Evolutionary conservation across 2,888 invertebrate genomes (phyloP), one percentile per base, ranked within the genome.

Genomic region (Sphaerophoria rueppellii): DNA sequence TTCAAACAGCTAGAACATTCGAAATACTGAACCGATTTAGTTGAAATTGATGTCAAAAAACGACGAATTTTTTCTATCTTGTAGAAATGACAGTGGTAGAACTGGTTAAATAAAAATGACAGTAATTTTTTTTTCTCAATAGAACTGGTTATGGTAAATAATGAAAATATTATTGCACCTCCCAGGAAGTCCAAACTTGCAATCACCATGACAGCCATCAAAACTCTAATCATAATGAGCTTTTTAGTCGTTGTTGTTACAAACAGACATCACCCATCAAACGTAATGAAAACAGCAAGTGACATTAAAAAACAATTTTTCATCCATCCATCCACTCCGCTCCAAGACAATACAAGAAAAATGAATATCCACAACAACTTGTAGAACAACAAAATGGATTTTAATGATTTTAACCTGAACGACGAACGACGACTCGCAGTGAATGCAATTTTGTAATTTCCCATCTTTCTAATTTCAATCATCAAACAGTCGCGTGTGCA

Each of bases 381-480:
- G 54, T 32, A 16, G 6, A 24, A n/a, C 34, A 35, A 4, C n/a
- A 14, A 48, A 63, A 11, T 3, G 14, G 14, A 12, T 65, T 34
- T 35, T 65, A 48, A 35, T 63, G 9, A 48, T 69, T 34, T 60
- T 37, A 24, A 34, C 5, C 16, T 58, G 55, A 37, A 46, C 54
- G 4, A 43, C 40, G 9, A 40, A 65, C 37, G 50, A 48, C 52
- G 24, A 24, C 24, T 40, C 65, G 57, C 65, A 52, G 60, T 75
- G 69, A 79, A 75, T 83, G 83, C 80, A 83, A 83, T 83, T 80
- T 75, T 80, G 75, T 67, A 50, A 65, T 50, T 65, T n/a, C 37
- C 6, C 50, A 50, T 43, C 14, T 43, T 24, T 74, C 73, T 65
- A 71, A 52, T 63, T 70, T 75, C 52, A 54, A 37, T 55, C 43